phyloP scores from a whole-genome alignment of 2,113 vertebrate species.

The human region GRCh38 chr3:135636001-135636500 shows the following conservation, averaged over 20 bases:
- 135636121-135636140: background rate
- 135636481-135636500: background rate
- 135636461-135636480: background rate
- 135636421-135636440: background rate
- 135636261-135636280: background rate
- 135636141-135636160: background rate
- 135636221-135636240: background rate
- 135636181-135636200: background rate
- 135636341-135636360: background rate
- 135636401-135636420: background rate
- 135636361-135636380: conserved; percentile 8
- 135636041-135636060: background rate
- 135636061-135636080: background rate
- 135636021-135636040: background rate
- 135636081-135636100: background rate
- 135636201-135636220: background rate
- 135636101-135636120: background rate
- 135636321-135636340: conserved; percentile 49
- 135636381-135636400: background rate
- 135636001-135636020: background rate
- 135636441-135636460: background rate
- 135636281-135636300: background rate
- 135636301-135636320: conserved; percentile 23
- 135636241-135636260: conserved; percentile 30
- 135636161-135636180: background rate